Conservation (phyloP, 2,888 invertebrate species). For the Drosophila longiperda region DNA sequence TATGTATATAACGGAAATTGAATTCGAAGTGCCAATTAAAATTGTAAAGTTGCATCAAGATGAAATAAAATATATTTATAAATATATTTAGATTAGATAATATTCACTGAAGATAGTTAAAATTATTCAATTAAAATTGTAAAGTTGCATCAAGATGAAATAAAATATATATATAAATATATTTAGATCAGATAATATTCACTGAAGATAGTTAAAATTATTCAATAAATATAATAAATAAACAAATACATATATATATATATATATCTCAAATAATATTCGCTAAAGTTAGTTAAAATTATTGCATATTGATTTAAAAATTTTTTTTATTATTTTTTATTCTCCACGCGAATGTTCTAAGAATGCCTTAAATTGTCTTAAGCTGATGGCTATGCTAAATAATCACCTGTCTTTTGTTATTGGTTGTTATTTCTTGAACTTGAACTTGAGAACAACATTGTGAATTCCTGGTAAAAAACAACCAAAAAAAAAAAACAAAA, state of each 20-base stretch:
- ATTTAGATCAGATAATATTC: no score
- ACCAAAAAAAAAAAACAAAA: background rate
- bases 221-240: background rate
- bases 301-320: constrained; percentile 36
- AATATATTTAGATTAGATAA: no score
- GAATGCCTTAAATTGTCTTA: constrained; percentile 47
- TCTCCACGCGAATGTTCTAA: constrained; percentile 56
- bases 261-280: background rate
- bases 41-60: background rate
- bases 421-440: constrained; percentile 54
- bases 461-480: constrained; percentile 62
- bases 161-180: no score
- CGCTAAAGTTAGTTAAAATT: background rate
- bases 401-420: constrained; percentile 23
- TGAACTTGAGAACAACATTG: constrained; percentile 68
- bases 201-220: no score
- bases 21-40: background rate
- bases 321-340: constrained; percentile 47
- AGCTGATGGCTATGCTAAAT: constrained; percentile 53
- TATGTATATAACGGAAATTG: background rate
- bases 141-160: background rate
- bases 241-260: no score
- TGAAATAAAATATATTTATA: no score
- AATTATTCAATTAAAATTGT: background rate
- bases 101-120: no score